phyloP scores from a whole-genome alignment of 1,140 invertebrate species.

The Panagrolaimus sp. region DNA sequence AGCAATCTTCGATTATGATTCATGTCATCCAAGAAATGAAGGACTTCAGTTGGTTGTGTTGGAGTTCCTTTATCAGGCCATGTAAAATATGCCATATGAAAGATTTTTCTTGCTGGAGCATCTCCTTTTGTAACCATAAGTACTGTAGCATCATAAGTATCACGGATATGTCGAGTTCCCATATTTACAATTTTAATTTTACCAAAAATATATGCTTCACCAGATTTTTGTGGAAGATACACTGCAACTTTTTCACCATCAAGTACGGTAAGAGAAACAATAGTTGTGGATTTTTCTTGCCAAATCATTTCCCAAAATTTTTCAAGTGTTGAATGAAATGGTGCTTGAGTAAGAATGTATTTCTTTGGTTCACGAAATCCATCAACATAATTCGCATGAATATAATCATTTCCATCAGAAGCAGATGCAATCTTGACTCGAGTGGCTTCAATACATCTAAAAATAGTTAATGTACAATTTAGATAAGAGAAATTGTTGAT shows the following conservation, averaged over 20 bases:
- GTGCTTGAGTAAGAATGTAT: slow-evolving; percentile 43
- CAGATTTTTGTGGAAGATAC: slow-evolving; percentile 31
- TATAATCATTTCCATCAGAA: slow-evolving; percentile 31
- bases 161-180: slow-evolving; percentile 32
- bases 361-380: slow-evolving; percentile 41
- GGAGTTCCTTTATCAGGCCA: slow-evolving; percentile 45
- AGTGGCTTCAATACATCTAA: too few species aligned
- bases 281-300: slow-evolving; percentile 34
- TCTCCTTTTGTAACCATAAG: slow-evolving; percentile 28
- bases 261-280: slow-evolving; percentile 30
- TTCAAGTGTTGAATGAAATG: slow-evolving; percentile 29
- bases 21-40: slow-evolving; percentile 41
- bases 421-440: too few species aligned
- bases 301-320: slow-evolving; percentile 47
- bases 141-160: slow-evolving; percentile 39
- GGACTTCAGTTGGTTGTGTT: slow-evolving; percentile 33
- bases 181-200: slow-evolving; percentile 28
- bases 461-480: too few species aligned
- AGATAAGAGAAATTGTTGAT: too few species aligned
- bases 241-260: slow-evolving; percentile 30
- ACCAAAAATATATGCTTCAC: slow-evolving; percentile 23
- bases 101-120: slow-evolving; percentile 30
- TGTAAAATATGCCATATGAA: slow-evolving; percentile 29
- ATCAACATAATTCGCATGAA: slow-evolving; percentile 45
- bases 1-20: slow-evolving; percentile 42